phyloP scores from a whole-genome alignment of 2,888 invertebrate species.

The Thereva nobilitata region DNA sequence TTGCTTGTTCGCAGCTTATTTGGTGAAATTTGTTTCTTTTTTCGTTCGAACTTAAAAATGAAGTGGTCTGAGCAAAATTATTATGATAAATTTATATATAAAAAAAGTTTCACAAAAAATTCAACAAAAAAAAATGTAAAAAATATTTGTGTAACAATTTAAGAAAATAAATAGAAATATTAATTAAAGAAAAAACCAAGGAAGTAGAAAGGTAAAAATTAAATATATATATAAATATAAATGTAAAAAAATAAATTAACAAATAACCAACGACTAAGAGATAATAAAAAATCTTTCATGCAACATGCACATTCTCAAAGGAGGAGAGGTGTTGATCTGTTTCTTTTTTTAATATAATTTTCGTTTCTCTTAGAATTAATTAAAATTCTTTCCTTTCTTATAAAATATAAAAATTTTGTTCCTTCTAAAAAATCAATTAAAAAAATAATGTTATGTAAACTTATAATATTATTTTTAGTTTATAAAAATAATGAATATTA shows the following conservation, averaged over 20 bases:
- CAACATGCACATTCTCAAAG: constrained; percentile 48
- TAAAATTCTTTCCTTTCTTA: constrained; percentile 5
- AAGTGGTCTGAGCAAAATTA: no score
- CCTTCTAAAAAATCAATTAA: background rate
- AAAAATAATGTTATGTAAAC: constrained; percentile 2
- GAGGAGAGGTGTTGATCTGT: constrained; percentile 59
- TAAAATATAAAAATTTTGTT: background rate
- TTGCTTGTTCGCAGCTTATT: no score
- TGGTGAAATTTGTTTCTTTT: no score
- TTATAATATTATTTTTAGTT: constrained; percentile 19
- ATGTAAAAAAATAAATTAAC: constrained; percentile 33
- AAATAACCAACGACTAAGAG: constrained; percentile 36
- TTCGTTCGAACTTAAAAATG: no score
- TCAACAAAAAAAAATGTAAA: constrained; percentile 27
- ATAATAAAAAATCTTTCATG: constrained; percentile 42
- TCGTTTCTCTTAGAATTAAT: constrained; percentile 35
- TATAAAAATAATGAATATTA: constrained; percentile 2
- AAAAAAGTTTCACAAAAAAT: background rate
- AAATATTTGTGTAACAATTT: constrained; percentile 2
- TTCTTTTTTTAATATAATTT: constrained; percentile 37
- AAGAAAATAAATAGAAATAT: constrained; percentile 31
- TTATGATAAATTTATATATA: no score
- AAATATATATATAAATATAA: constrained; percentile 16
- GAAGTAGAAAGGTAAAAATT: constrained; percentile 23
- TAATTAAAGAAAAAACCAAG: constrained; percentile 33